phyloP scores from a whole-genome alignment of 1,140 invertebrate species.

The Drosophila nasuta region DNA sequence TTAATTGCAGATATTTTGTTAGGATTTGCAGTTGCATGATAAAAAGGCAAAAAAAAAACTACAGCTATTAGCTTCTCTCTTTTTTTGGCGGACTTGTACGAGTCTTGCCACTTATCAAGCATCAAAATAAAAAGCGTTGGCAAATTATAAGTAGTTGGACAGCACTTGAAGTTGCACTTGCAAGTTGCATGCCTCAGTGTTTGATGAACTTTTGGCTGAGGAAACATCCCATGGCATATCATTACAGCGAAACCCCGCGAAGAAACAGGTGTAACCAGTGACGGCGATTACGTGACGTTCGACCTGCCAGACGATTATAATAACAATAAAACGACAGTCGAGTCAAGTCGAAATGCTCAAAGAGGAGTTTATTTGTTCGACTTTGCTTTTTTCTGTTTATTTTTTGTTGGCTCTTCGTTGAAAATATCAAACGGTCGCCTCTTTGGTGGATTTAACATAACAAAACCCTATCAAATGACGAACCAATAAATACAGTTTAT shows the following conservation, averaged over 20 bases:
- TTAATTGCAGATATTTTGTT: slow-evolving; percentile 60
- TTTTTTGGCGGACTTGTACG: slow-evolving; percentile 6
- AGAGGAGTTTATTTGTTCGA: slow-evolving; percentile 37
- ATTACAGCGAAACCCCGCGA: slow-evolving; percentile 58
- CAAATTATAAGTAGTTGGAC: slow-evolving; percentile 47
- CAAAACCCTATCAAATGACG: slow-evolving; percentile 54
- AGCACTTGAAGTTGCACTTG: slow-evolving; percentile 16
- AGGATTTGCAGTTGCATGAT: not conserved
- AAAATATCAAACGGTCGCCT: slow-evolving; percentile 54
- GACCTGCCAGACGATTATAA: slow-evolving; percentile 49
- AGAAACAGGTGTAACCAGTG: slow-evolving; percentile 80
- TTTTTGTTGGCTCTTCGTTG: slow-evolving; percentile 35
- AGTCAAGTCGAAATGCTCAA: slow-evolving; percentile 12
- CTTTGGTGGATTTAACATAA: slow-evolving; percentile 62
- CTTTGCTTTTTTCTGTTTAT: slow-evolving; percentile 15
- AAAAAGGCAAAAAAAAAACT: slow-evolving; percentile 34
- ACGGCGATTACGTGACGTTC: slow-evolving; percentile 74
- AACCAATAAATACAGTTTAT: slow-evolving; percentile 66
- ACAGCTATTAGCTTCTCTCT: slow-evolving; percentile 45
- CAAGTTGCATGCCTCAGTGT: slow-evolving; percentile 52
- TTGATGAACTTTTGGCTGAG: slow-evolving; percentile 71
- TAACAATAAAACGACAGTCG: slow-evolving; percentile 43
- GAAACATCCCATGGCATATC: slow-evolving; percentile 70
- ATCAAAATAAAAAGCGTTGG: slow-evolving; percentile 30
- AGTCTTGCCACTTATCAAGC: slow-evolving; percentile 30